Base-by-base conservation (phyloP, 2,888 invertebrate species). In the Oconnorella tubifera region DNA sequence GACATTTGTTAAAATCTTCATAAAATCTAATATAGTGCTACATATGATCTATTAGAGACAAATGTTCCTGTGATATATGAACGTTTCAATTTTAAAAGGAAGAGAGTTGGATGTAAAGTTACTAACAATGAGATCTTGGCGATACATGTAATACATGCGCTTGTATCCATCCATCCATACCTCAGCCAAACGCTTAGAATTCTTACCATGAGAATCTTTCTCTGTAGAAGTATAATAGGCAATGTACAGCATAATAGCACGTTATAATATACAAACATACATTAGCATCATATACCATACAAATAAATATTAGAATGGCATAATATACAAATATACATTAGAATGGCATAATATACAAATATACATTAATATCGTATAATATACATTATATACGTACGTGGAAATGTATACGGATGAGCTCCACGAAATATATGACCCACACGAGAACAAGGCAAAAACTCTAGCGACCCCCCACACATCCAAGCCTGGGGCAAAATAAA, bases 81-180 rank as follows among this genome's bases (percentile, higher is more conserved):
- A n/a, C n/a, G n/a, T n/a, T n/a, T n/a, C n/a, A n/a, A n/a, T n/a
- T n/a, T n/a, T n/a, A n/a, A n/a, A n/a, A n/a, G n/a, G n/a, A n/a
- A n/a, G n/a, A n/a, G n/a, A n/a, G n/a, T n/a, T n/a, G n/a, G n/a
- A n/a, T n/a, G n/a, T n/a, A n/a, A n/a, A n/a, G n/a, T n/a, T n/a
- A n/a, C n/a, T n/a, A n/a, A 68, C 72, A 57, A 67, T 33, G 31
- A 79, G 68, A 63, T 80, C 81, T 59, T 73, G 67, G 57, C 80
- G 72, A 82, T 95, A 89, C 76, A 90, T 84, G 78, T 93, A 96
- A 84, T 94, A 97, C 63, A 97, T 85, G 68, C 94, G 86, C 59
- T 93, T 92, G 79, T 94, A 98, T 58, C 92, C 92, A 79, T 98
- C 97, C 97, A 97, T 96, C 97, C 97, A 97, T 3, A 95, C 95